A percentile compares a stretch with the other conserved stretches of the same genome.
Evolutionary conservation across 2,113 vertebrate species (phyloP).

Genomic region (Scortum barcoo): DNA sequence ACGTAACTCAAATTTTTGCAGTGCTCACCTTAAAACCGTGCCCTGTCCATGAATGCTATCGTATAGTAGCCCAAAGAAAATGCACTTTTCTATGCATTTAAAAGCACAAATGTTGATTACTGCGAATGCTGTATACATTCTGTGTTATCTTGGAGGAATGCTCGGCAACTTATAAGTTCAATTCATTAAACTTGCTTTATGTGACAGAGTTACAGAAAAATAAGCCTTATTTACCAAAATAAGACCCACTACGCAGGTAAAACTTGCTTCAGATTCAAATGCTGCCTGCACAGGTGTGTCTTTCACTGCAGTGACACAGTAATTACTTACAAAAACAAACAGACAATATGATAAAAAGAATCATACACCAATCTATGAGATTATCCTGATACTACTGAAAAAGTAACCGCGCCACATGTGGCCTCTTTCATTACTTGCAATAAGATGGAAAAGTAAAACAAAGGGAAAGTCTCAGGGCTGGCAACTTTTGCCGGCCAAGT

Average conservation of each 20-base stretch:
- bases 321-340: not conserved
- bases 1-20: not conserved
- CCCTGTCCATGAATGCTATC: conserved; percentile 1
- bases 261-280: not conserved
- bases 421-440: not conserved
- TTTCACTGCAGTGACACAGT: not conserved
- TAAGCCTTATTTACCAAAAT: not conserved
- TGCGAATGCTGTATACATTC: not conserved
- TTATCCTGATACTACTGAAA: not conserved
- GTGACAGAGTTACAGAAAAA: not conserved
- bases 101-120: not conserved
- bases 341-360: not conserved
- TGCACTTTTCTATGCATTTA: not conserved
- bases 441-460: not conserved
- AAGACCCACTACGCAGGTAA: not conserved
- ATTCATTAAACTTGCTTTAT: not conserved
- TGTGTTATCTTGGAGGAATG: not conserved
- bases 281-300: not conserved
- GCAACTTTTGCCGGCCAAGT: not conserved
- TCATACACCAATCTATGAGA: not conserved
- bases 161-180: not conserved
- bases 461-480: not conserved
- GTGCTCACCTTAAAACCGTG: not conserved
- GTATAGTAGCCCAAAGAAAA: not conserved
- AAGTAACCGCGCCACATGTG: not conserved